Evolutionary conservation across 2,113 vertebrate genomes (phyloP).

Genomic region (Desmodus rotundus): DNA sequence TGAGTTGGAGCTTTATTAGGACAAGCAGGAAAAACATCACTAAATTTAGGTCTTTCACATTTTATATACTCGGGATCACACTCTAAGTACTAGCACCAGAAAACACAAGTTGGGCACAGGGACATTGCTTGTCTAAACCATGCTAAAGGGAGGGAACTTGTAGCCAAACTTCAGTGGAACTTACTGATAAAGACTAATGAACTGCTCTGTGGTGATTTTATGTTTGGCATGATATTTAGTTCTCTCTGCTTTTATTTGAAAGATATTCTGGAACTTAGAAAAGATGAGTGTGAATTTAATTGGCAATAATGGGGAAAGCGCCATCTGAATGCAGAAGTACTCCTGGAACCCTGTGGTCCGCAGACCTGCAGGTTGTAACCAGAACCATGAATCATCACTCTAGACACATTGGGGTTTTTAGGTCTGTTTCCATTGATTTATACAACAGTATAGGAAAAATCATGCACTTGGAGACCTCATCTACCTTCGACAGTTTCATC

Average conservation of each 20-base stretch:
- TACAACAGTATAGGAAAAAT: not conserved
- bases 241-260: not conserved
- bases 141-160: not conserved
- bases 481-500: not conserved
- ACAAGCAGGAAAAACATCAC: not conserved
- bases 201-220: not conserved
- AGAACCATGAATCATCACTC: not conserved
- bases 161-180: not conserved
- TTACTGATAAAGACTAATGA: not conserved
- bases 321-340: not conserved
- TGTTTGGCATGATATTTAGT: not conserved
- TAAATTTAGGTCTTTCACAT: not conserved
- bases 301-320: not conserved
- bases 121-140: not conserved
- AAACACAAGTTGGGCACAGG: not conserved
- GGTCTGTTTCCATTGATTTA: not conserved
- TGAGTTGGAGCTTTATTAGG: slow-evolving; percentile 26
- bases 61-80: not conserved
- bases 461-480: not conserved
- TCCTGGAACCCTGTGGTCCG: not conserved
- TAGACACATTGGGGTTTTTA: not conserved
- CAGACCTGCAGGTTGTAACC: not conserved
- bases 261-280: not conserved
- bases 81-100: not conserved
- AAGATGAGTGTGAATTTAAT: not conserved